phyloP scores from a whole-genome alignment of 2,888 invertebrate genomes.

The Metacarcinus magister region DNA sequence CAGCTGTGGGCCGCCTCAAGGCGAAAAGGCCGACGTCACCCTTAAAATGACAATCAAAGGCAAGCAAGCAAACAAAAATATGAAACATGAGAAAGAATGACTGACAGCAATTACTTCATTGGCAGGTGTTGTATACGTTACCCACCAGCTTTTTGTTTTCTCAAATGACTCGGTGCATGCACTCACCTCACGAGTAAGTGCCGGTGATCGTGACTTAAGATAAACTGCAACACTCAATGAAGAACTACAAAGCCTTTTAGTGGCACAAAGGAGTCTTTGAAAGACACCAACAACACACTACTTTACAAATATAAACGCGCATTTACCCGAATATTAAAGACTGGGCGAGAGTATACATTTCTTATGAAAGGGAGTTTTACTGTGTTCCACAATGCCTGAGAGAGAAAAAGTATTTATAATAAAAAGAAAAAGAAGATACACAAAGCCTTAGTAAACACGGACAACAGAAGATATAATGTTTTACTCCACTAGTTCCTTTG shows the following conservation, averaged over 20 bases:
- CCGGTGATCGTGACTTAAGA: background rate
- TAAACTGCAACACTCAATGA: background rate
- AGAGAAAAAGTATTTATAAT: background rate
- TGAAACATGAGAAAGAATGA: no score
- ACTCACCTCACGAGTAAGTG: background rate
- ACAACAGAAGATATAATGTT: background rate
- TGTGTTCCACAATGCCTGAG: background rate
- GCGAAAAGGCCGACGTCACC: no score
- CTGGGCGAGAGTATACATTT: background rate
- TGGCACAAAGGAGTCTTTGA: background rate
- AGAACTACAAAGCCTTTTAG: slow-evolving; percentile 18
- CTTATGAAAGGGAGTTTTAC: background rate
- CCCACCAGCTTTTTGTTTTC: no score
- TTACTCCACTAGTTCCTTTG: background rate
- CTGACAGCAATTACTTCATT: no score
- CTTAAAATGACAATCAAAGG: no score
- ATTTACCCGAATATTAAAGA: background rate
- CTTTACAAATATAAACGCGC: background rate
- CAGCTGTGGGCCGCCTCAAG: no score
- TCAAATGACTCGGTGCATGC: background rate
- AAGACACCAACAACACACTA: background rate
- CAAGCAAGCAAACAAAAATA: no score
- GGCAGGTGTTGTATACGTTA: no score
- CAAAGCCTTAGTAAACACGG: slow-evolving; percentile 45
- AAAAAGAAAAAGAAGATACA: background rate